A percentile compares a stretch with the other conserved stretches of the same genome.
Conservation (phyloP, 1,140 invertebrate species). For the Camponotus pennsylvanicus region DNA sequence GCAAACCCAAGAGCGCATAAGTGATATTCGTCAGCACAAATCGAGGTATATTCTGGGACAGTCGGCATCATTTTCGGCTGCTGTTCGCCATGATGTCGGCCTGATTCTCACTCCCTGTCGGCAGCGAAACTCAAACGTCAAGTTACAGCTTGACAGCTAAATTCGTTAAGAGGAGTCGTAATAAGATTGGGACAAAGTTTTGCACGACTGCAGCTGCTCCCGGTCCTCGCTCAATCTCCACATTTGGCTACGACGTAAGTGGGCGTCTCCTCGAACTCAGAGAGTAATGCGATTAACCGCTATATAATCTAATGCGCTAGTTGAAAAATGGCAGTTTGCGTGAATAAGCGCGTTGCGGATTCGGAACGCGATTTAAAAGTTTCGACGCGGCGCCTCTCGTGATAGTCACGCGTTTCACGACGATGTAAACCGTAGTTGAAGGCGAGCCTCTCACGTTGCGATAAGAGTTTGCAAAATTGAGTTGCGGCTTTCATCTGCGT, state of each 20-base stretch:
- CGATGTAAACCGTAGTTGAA: constrained; percentile 12
- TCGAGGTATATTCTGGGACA: constrained; percentile 55
- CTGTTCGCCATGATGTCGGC: constrained; percentile 21
- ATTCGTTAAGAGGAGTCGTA: constrained; percentile 83
- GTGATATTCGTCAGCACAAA: constrained; percentile 18
- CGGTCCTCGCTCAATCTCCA: constrained; percentile 40
- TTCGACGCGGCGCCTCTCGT: neutral
- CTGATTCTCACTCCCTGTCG: constrained; percentile 61
- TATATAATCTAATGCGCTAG: constrained; percentile 30
- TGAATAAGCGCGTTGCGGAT: constrained; percentile 38
- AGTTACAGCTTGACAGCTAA: constrained; percentile 81
- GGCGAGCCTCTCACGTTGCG: constrained; percentile 20
- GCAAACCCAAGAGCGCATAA: neutral
- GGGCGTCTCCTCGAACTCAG: constrained; percentile 46
- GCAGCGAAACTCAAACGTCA: constrained; percentile 81
- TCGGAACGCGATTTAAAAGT: constrained; percentile 48
- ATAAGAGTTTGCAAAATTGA: constrained; percentile 38
- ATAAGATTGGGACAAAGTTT: constrained; percentile 82
- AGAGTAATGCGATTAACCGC: constrained; percentile 54
- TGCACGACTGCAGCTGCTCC: constrained; percentile 70
- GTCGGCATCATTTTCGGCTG: constrained; percentile 42
- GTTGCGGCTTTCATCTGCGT: neutral
- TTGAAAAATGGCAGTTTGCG: constrained; percentile 30
- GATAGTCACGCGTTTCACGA: constrained; percentile 24
- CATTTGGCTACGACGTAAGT: constrained; percentile 33